Conservation (phyloP, 2,888 invertebrate species). For the Clivina fossor region DNA sequence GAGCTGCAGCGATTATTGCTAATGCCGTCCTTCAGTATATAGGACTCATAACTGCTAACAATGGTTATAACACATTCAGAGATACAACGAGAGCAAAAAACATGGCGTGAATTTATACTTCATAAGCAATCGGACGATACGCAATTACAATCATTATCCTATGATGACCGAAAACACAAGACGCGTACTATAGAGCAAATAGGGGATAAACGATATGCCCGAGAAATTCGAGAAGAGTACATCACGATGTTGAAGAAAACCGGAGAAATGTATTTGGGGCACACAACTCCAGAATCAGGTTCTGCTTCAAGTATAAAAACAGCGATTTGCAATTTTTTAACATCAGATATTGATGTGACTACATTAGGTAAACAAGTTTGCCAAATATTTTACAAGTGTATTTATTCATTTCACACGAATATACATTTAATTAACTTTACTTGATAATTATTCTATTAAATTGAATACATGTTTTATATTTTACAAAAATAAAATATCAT, state of each 20-base stretch:
- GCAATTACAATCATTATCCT: conserved; percentile 10
- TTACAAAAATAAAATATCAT: no score
- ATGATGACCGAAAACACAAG: conserved; percentile 38
- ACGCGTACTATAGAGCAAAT: conserved; percentile 32
- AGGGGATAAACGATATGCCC: conserved; percentile 20
- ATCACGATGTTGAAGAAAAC: conserved; percentile 30
- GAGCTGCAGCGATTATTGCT: conserved; percentile 38
- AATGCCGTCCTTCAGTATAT: conserved; percentile 37
- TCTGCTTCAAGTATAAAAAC: conserved; percentile 14
- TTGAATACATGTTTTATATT: no score
- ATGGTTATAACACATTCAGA: conserved; percentile 35
- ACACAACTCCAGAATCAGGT: conserved; percentile 21
- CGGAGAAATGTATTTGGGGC: conserved; percentile 27
- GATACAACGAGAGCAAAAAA: conserved; percentile 38
- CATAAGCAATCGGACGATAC: conserved; percentile 26
- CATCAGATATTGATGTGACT: conserved; percentile 13
- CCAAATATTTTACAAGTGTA: background rate
- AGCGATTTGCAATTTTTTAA: no score
- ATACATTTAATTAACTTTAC: no score
- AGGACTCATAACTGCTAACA: no score
- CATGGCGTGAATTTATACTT: conserved; percentile 39
- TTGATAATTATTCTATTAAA: no score
- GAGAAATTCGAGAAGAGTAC: conserved; percentile 29
- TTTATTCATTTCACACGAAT: no score
- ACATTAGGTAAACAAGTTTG: background rate